phyloP scores from a whole-genome alignment of 2,797 vertebrate species.

The Spea hammondii region DNA sequence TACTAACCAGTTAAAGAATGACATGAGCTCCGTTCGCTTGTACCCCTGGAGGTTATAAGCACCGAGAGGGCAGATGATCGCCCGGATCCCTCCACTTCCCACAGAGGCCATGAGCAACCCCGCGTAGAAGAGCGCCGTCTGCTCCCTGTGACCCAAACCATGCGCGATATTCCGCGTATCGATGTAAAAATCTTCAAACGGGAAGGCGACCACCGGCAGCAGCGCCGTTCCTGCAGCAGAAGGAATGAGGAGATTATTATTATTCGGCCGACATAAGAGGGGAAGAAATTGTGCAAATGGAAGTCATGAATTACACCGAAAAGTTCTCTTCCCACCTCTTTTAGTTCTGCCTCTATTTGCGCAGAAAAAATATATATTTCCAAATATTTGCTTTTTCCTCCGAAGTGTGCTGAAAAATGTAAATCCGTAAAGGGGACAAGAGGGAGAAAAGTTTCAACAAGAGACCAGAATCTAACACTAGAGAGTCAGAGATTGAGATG shows the following conservation, averaged over 20 bases:
- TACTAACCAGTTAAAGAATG: conserved; percentile 89
- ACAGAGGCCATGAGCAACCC: conserved; percentile 80
- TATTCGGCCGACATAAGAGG: too few relatives aligned
- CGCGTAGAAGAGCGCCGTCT: conserved; percentile 78
- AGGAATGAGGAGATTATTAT: not conserved
- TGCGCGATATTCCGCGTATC: conserved; percentile 74
- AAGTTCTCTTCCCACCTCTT: too few relatives aligned
- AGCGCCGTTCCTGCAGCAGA: conserved; percentile 73
- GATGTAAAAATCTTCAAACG: conserved; percentile 84
- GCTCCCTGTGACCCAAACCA: conserved; percentile 68
- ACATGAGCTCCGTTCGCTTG: conserved; percentile 73
- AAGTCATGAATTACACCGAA: too few relatives aligned
- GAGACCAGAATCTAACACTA: too few relatives aligned
- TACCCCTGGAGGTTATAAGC: conserved; percentile 75
- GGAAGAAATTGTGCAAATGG: too few relatives aligned
- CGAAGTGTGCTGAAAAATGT: too few relatives aligned
- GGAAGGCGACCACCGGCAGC: conserved; percentile 85
- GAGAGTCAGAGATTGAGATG: too few relatives aligned
- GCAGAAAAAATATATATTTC: too few relatives aligned
- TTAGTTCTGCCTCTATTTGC: too few relatives aligned
- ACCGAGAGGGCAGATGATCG: conserved; percentile 80
- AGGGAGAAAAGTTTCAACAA: too few relatives aligned
- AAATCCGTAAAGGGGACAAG: too few relatives aligned
- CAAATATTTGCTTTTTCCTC: too few relatives aligned
- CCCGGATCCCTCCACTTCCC: conserved; percentile 83